Conservation (phyloP, 1,140 invertebrate genomes). For the Pseudomyrmex gracilis region DNA sequence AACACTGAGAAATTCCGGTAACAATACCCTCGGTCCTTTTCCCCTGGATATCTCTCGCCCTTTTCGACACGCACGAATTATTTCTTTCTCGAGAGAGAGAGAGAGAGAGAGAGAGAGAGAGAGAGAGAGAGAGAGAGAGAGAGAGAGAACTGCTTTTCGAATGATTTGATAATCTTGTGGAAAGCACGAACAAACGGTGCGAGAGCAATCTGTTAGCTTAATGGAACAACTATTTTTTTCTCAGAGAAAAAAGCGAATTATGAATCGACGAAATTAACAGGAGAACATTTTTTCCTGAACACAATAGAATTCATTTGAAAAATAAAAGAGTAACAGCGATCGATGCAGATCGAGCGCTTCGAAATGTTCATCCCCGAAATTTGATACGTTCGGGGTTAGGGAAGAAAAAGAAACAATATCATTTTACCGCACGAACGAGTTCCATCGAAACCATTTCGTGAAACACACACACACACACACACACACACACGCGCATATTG, state of each 20-base stretch:
- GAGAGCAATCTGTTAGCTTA: background rate
- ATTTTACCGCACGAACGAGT: constrained; percentile 7
- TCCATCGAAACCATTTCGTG: background rate
- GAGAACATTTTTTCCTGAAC: background rate
- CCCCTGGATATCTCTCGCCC: background rate
- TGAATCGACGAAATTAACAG: background rate
- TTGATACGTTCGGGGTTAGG: background rate
- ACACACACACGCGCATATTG: too few species aligned
- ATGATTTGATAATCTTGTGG: constrained; percentile 26
- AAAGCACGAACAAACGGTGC: background rate
- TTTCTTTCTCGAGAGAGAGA: background rate
- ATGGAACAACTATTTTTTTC: background rate
- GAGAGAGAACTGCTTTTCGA: background rate
- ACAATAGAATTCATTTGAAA: background rate
- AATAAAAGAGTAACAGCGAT: background rate
- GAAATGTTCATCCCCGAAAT: background rate
- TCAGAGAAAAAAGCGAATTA: background rate
- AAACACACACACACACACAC: too few species aligned
- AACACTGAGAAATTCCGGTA: constrained; percentile 60
- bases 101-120: too few species aligned
- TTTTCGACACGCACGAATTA: constrained; percentile 17
- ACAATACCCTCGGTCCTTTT: constrained; percentile 61
- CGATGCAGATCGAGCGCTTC: background rate
- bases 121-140: too few species aligned
- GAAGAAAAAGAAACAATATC: constrained; percentile 3